These are phyloP conservation scores for Sylvia atricapilla DNA, from an alignment of 2,113 vertebrate species.

Conservation along the genomic window DNA sequence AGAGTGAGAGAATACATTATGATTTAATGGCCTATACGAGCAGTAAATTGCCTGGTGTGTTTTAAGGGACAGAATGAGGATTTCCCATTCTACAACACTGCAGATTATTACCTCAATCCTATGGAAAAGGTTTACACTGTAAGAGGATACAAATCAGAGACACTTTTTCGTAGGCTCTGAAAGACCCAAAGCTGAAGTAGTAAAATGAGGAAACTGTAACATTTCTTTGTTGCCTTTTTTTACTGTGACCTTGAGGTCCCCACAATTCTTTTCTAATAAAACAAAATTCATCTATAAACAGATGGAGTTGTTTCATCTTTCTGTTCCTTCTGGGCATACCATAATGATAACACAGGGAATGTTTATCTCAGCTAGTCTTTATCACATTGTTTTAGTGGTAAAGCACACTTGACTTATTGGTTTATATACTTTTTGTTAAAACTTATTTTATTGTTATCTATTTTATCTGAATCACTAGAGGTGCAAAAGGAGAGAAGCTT, in stretches of 20 bases:
- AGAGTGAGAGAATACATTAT: background rate
- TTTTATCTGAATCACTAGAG: background rate
- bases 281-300: conserved; percentile 9
- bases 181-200: background rate
- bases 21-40: background rate
- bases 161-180: background rate
- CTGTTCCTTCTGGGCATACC: background rate
- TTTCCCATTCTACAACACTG: background rate
- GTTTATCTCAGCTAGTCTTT: conserved; percentile 18
- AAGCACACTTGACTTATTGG: conserved; percentile 7
- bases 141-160: background rate
- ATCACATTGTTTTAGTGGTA: background rate
- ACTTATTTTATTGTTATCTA: conserved; percentile 12
- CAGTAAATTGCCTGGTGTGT: background rate
- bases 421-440: conserved; percentile 12
- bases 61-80: background rate
- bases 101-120: background rate
- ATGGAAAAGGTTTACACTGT: background rate
- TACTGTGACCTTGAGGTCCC: background rate
- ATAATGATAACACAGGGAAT: background rate
- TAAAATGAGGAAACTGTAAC: background rate
- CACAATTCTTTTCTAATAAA: background rate
- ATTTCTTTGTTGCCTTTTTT: background rate
- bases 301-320: background rate
- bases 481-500: conserved; percentile 12